A percentile compares a stretch with the other conserved stretches of the same genome.
Evolutionary conservation across 2,113 vertebrate species (phyloP).

Genomic region (Brachionichthys hirsutus): DNA sequence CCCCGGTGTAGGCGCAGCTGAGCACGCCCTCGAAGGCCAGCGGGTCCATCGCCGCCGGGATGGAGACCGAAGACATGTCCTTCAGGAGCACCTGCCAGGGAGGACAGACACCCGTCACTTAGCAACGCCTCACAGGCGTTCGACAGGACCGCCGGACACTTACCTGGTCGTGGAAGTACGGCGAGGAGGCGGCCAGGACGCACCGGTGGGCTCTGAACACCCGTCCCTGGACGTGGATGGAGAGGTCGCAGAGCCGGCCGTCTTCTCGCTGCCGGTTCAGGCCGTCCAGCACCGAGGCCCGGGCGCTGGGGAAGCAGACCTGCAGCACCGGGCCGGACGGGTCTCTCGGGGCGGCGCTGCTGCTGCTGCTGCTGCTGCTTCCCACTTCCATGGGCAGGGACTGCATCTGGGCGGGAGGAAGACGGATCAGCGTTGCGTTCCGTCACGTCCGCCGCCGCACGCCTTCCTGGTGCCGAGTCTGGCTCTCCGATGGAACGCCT

Average conservation of each 20-base stretch:
- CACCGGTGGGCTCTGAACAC: constrained; percentile 84
- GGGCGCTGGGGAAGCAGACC: constrained; percentile 86
- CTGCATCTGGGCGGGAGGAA: constrained; percentile 51
- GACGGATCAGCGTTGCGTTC: background rate
- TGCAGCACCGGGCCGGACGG: constrained; percentile 75
- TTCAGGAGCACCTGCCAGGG: constrained; percentile 85
- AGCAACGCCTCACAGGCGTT: background rate
- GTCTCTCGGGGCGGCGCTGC: constrained; percentile 49
- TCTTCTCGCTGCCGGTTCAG: constrained; percentile 89
- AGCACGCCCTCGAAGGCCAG: constrained; percentile 89
- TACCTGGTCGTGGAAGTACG: constrained; percentile 88
- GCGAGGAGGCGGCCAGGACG: constrained; percentile 82
- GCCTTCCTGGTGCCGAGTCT: too few relatives aligned
- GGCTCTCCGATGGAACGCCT: background rate
- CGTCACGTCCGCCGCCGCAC: too few relatives aligned
- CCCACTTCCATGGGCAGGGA: constrained; percentile 63
- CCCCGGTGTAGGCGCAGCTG: constrained; percentile 88
- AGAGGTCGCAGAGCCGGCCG: constrained; percentile 83
- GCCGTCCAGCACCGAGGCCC: constrained; percentile 84
- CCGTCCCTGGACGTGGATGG: constrained; percentile 83
- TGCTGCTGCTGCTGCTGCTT: constrained; percentile 63
- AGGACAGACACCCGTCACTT: background rate
- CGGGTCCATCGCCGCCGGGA: constrained; percentile 89
- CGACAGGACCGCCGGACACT: too few relatives aligned
- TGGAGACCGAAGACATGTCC: constrained; percentile 86